A percentile compares a stretch with the other conserved stretches of the same genome.
Evolutionary conservation across 2,797 vertebrate genomes (phyloP).

Genomic region (Saxicola maurus): DNA sequence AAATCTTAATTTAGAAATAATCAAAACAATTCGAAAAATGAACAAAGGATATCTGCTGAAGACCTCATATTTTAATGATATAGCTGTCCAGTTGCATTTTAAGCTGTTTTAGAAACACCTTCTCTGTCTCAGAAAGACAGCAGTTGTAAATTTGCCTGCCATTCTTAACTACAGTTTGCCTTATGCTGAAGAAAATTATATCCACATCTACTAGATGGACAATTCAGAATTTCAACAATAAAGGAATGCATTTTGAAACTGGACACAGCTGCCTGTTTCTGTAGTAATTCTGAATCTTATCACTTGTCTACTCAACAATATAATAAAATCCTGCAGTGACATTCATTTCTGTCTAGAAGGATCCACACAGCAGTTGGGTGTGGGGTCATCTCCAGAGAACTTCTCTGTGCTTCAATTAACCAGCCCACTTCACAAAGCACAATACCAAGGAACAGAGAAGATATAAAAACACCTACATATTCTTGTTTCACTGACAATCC

Average conservation of each 20-base stretch:
- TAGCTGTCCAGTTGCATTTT: not conserved
- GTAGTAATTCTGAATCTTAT: not conserved
- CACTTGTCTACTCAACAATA: not conserved
- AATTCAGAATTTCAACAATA: not conserved
- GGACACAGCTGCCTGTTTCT: not conserved
- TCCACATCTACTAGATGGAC: not conserved
- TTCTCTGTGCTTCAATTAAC: not conserved
- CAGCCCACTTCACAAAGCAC: not conserved
- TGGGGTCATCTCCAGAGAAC: not conserved
- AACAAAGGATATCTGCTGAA: not conserved
- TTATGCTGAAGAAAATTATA: not conserved
- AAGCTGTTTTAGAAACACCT: not conserved
- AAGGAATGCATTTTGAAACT: not conserved
- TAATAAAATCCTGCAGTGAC: not conserved
- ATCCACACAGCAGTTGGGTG: not conserved
- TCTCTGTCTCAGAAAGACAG: not conserved
- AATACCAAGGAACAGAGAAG: not conserved
- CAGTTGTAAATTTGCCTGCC: not conserved
- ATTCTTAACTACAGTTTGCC: not conserved
- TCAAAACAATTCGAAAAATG: not conserved
- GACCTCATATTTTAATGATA: not conserved
- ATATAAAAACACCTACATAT: not conserved
- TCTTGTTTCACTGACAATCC: not conserved
- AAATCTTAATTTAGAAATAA: not conserved
- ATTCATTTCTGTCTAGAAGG: not conserved